A percentile compares a stretch with the other conserved stretches of the same genome.
Conservation (phyloP, 2,113 vertebrate species). For the Mobula birostris region DNA sequence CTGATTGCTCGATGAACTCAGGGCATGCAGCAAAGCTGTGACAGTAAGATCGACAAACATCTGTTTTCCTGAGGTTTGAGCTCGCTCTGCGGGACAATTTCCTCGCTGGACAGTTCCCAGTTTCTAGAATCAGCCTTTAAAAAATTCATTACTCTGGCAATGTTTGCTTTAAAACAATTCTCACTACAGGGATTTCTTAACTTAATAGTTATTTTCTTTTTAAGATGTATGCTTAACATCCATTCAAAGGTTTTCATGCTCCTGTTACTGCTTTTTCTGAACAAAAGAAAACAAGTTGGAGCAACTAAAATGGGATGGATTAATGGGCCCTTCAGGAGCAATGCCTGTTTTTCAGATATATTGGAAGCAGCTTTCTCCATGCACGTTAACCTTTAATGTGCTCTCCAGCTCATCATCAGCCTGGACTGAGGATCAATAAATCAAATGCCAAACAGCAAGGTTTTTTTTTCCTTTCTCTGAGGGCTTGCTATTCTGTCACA, state of each 20-base stretch:
- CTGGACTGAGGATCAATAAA: constrained; percentile 15
- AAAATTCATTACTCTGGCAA: neutral
- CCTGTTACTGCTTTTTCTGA: neutral
- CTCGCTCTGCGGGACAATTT: neutral
- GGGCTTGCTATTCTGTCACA: neutral
- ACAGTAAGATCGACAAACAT: neutral
- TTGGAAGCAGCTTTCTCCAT: neutral
- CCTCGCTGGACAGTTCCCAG: neutral
- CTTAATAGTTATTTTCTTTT: neutral
- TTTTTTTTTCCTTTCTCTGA: no score
- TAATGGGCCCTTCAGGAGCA: constrained; percentile 1
- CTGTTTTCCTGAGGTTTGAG: neutral
- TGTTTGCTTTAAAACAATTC: neutral
- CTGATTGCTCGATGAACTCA: neutral
- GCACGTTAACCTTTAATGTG: neutral
- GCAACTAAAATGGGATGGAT: constrained; percentile 10
- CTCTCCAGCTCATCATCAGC: constrained; percentile 17
- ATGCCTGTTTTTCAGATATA: neutral
- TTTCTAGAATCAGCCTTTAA: neutral
- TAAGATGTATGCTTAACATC: neutral
- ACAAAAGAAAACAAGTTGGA: constrained; percentile 26
- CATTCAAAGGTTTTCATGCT: neutral
- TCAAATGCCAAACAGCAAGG: neutral
- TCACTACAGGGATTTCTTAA: neutral
- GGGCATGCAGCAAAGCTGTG: neutral